Base-by-base conservation (phyloP, 2,797 vertebrate species). In the Macroramphosus scolopax region DNA sequence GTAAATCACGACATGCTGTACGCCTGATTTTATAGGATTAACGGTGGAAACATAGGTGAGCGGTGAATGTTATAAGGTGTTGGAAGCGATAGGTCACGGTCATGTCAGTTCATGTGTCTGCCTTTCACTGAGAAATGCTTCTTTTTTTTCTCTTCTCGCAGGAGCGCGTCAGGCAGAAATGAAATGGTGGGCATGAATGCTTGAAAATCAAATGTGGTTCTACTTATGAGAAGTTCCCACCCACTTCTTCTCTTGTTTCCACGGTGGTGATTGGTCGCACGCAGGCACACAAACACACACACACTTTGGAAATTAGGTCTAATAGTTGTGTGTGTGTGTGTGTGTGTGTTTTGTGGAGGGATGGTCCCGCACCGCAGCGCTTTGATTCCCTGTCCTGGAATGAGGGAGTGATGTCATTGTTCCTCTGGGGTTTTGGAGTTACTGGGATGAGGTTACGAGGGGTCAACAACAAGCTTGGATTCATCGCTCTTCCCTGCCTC, bases 351-450 rank as follows among this genome's bases (percentile, higher is more conserved):
- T 51, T 14, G 11, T 24, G 31, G 55, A 54, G 58, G 51, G 65
- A 69, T 61, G 64, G 58, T 78, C 55, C 56, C 58, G 59, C 42
- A 58, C 60, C 7, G 53, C 57, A 64, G 47, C 1, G 22, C 76
- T 87, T 86, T 86, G 72, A 87, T 78, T 86, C 78, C 60, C 47
- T 63, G 67, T 76, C 64, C 56, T 68, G 75, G 69, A 84, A 77
- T 77, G 72, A 73, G 48, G 53, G 65, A 78, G 75, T 87, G 87
- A 89, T 82, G 84, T 88, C 83, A 86, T 78, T 63, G 69, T 67
- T 74, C 75, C 81, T 80, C 56, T 77, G 80, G 72, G 79, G 57
- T 72, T 84, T 86, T 62, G 67, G 70, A 82, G 77, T 83, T 82
- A 82, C 82, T 74, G 61, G 68, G 77, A 78, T 68, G 61, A 78